Evolutionary conservation across 1,140 invertebrate species (phyloP).

Genomic region (Himalopsyche phryganea): DNA sequence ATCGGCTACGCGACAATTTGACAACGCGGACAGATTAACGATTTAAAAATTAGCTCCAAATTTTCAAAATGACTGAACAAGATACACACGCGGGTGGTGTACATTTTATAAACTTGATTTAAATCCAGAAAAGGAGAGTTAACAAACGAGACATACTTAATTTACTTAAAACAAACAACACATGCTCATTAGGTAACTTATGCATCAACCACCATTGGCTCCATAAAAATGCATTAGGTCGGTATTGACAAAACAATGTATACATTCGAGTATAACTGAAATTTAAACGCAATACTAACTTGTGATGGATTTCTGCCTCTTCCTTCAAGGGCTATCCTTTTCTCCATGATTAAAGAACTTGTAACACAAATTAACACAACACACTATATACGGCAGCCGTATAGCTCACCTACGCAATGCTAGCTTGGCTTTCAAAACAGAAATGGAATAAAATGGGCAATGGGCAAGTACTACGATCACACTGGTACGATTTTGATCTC

Average conservation of each 20-base stretch:
- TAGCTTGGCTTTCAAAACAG: slow-evolving; percentile 29
- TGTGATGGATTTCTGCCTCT: slow-evolving; percentile 76
- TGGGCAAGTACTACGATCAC: background rate
- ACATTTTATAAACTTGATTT: too few species aligned
- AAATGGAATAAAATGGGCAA: slow-evolving; percentile 16
- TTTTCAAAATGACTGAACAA: too few species aligned
- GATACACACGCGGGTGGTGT: too few species aligned
- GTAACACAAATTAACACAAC: slow-evolving; percentile 14
- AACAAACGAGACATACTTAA: too few species aligned
- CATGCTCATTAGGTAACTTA: slow-evolving; percentile 27
- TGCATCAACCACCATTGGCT: slow-evolving; percentile 28
- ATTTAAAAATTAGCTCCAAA: too few species aligned
- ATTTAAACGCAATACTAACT: slow-evolving; percentile 59
- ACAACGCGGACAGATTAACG: too few species aligned
- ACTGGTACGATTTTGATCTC: too few species aligned
- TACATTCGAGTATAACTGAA: slow-evolving; percentile 34
- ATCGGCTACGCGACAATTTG: too few species aligned
- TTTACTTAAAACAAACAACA: slow-evolving; percentile 18
- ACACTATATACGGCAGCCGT: slow-evolving; percentile 14
- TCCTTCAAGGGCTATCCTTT: slow-evolving; percentile 86
- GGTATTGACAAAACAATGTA: slow-evolving; percentile 55
- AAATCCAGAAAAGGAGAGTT: too few species aligned
- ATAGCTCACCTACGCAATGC: slow-evolving; percentile 28
- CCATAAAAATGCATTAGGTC: slow-evolving; percentile 36
- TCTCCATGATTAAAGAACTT: slow-evolving; percentile 67